Percentiles rank a stretch among this genome's conserved stretches.
These are phyloP conservation scores for Hydropsyche betteni DNA, from an alignment of 2,888 invertebrate genomes.

Conservation along the genomic window DNA sequence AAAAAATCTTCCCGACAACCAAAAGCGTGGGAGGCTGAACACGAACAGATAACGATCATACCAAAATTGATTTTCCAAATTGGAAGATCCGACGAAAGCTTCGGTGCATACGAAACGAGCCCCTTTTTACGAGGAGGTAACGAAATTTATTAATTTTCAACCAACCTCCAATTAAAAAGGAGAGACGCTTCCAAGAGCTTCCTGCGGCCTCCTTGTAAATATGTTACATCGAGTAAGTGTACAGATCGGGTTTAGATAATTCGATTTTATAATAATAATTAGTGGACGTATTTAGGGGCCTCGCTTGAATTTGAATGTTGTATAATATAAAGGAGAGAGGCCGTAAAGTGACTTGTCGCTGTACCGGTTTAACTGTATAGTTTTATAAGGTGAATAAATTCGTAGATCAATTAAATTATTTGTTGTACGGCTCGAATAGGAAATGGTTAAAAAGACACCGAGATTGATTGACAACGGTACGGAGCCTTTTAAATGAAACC, in stretches of 20 bases:
- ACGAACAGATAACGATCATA: too few species aligned
- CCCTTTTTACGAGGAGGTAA: too few species aligned
- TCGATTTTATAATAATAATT: constrained; percentile 20
- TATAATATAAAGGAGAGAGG: background rate
- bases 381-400: constrained; percentile 26
- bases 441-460: too few species aligned
- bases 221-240: background rate
- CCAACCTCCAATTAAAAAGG: too few species aligned
- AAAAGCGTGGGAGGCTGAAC: too few species aligned
- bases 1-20: too few species aligned
- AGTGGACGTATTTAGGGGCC: constrained; percentile 15
- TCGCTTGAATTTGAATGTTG: constrained; percentile 14
- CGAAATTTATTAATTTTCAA: too few species aligned
- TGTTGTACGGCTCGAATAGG: background rate
- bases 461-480: constrained; percentile 5
- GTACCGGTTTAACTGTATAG: constrained; percentile 12
- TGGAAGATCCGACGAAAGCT: too few species aligned
- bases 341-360: constrained; percentile 3
- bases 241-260: constrained; percentile 5
- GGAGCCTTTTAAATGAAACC: background rate
- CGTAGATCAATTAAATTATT: background rate
- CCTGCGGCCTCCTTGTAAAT: too few species aligned
- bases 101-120: too few species aligned
- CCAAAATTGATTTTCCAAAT: too few species aligned
- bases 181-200: too few species aligned